A percentile compares a stretch with the other conserved stretches of the same genome.
Evolutionary conservation across 1,140 invertebrate species (phyloP).

Genomic region (Ptiloglossa arizonensis): DNA sequence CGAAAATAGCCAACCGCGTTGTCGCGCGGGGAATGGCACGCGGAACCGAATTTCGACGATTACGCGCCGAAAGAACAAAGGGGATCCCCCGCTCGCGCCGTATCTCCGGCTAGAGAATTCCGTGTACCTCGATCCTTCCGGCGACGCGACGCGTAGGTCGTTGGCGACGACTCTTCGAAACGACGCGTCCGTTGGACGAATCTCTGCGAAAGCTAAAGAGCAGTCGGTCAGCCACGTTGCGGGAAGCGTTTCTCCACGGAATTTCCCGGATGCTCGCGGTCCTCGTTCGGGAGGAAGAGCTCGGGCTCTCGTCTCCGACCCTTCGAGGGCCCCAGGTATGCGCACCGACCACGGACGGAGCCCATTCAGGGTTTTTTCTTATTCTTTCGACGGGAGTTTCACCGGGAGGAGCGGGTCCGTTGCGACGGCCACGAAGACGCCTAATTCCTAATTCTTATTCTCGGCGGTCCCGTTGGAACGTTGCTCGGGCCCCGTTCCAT

Average conservation of each 20-base stretch:
- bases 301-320: slow-evolving; percentile 27
- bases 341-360: slow-evolving; percentile 36
- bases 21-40: too few species aligned
- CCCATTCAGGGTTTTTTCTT: slow-evolving; percentile 68
- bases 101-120: too few species aligned
- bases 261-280: slow-evolving; percentile 42
- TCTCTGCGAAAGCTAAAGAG: slow-evolving; percentile 7
- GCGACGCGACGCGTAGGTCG: neutral
- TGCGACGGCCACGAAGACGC: slow-evolving; percentile 65
- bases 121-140: neutral
- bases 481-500: slow-evolving; percentile 33
- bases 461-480: slow-evolving; percentile 52
- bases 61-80: too few species aligned
- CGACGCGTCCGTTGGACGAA: slow-evolving; percentile 10
- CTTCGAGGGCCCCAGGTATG: slow-evolving; percentile 62
- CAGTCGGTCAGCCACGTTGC: neutral
- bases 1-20: too few species aligned
- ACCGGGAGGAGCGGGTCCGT: slow-evolving; percentile 47
- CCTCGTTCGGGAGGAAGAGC: slow-evolving; percentile 2
- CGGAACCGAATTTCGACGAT: too few species aligned
- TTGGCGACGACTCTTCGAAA: neutral
- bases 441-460: slow-evolving; percentile 77
- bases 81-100: too few species aligned
- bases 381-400: slow-evolving; percentile 65
- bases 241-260: slow-evolving; percentile 1